Evolutionary conservation across 2,888 invertebrate genomes (phyloP).

Genomic region (Diaprepes abbreviatus): DNA sequence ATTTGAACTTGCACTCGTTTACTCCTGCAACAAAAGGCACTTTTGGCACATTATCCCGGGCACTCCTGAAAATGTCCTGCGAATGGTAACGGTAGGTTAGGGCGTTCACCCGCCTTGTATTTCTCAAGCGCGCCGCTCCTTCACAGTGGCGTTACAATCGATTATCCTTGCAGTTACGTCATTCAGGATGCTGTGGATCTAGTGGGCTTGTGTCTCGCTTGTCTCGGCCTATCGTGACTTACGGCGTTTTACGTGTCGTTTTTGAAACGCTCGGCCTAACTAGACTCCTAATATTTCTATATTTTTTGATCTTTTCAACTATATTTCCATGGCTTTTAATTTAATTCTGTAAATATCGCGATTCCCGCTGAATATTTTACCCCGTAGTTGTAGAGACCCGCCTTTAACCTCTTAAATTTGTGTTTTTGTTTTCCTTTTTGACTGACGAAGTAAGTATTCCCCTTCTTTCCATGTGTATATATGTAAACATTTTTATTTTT

Average conservation of each 20-base stretch:
- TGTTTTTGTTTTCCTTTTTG: constrained; percentile 44
- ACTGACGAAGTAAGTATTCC: constrained; percentile 38
- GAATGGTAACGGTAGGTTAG: constrained; percentile 54
- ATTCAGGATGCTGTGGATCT: constrained; percentile 65
- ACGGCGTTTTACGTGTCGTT: constrained; percentile 49
- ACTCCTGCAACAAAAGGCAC: constrained; percentile 13
- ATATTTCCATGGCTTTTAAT: constrained; percentile 37
- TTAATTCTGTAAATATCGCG: constrained; percentile 38
- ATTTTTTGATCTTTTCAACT: constrained; percentile 44
- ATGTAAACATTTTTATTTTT: constrained; percentile 1
- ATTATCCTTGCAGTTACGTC: constrained; percentile 66
- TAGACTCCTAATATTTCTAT: constrained; percentile 41
- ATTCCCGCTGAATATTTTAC: constrained; percentile 25
- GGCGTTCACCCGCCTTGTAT: constrained; percentile 65
- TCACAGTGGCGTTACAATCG: constrained; percentile 66
- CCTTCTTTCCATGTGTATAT: constrained; percentile 15
- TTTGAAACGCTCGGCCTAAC: constrained; percentile 41
- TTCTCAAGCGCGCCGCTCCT: constrained; percentile 57
- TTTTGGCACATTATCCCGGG: constrained; percentile 42
- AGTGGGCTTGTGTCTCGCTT: constrained; percentile 60
- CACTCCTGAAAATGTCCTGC: constrained; percentile 45
- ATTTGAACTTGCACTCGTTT: constrained; percentile 7
- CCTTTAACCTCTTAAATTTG: constrained; percentile 43
- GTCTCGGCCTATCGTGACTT: constrained; percentile 57
- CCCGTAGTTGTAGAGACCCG: constrained; percentile 46